phyloP scores from a whole-genome alignment of 1,140 invertebrate genomes.

The Choristoneura fumiferana region DNA sequence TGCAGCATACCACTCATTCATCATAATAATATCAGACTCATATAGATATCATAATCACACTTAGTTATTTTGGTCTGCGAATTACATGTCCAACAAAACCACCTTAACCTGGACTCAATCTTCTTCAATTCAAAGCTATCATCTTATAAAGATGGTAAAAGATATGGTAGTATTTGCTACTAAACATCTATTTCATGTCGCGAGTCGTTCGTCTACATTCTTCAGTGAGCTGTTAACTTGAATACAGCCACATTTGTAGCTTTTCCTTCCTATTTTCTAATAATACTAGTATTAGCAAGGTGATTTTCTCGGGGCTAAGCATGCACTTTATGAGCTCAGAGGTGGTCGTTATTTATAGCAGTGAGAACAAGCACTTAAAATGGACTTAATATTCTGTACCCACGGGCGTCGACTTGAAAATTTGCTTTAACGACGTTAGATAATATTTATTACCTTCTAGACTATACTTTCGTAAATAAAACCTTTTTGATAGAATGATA shows the following conservation, averaged over 20 bases:
- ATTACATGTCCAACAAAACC: too few species aligned
- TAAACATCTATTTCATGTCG: too few species aligned
- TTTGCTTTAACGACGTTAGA: not conserved
- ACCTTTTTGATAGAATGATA: not conserved
- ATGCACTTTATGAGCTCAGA: constrained; percentile 1
- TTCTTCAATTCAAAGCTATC: too few species aligned
- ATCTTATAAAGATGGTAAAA: too few species aligned
- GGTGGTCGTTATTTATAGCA: constrained; percentile 13
- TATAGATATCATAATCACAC: too few species aligned
- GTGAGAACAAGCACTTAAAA: not conserved
- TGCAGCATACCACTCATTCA: too few species aligned
- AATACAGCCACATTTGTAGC: constrained; percentile 35
- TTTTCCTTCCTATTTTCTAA: constrained; percentile 60
- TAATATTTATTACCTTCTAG: constrained; percentile 5
- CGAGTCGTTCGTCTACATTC: too few species aligned
- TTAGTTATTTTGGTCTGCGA: too few species aligned
- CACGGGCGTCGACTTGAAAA: not conserved
- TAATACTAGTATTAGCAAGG: constrained; percentile 29
- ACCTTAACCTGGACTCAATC: too few species aligned
- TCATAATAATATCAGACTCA: too few species aligned
- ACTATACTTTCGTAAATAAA: not conserved
- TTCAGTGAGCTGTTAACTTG: constrained; percentile 34
- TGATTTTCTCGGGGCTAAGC: constrained; percentile 20
- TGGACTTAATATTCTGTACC: not conserved
- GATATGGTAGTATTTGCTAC: too few species aligned